Percentiles rank a stretch among this genome's conserved stretches.
Evolutionary conservation across 2,797 vertebrate genomes (phyloP).

Genomic region (Sebastes nivosus): DNA sequence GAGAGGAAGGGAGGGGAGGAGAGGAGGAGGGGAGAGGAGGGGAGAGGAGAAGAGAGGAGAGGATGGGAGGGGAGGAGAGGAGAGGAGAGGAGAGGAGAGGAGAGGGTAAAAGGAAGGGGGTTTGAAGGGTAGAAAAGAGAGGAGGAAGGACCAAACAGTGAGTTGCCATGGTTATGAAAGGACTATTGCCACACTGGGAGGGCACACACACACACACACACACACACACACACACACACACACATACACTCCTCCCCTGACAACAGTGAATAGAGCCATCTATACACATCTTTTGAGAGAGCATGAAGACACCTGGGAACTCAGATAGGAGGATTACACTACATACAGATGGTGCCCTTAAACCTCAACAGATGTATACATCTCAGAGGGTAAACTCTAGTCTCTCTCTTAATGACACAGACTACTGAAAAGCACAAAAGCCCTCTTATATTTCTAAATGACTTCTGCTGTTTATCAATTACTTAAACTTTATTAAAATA

Average conservation of each 20-base stretch:
- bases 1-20: slow-evolving; percentile 5
- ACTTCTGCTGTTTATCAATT: no score
- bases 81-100: not conserved
- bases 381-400: not conserved
- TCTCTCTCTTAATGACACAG: not conserved
- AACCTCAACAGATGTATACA: not conserved
- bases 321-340: slow-evolving; percentile 12
- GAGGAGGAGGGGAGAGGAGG: not conserved
- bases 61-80: no score
- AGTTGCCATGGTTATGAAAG: slow-evolving; percentile 99
- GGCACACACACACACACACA: slow-evolving; percentile 3
- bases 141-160: slow-evolving; percentile 85
- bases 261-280: slow-evolving; percentile 69
- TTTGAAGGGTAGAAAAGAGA: slow-evolving; percentile 23
- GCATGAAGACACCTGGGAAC: slow-evolving; percentile 53
- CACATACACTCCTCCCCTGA: slow-evolving; percentile 50
- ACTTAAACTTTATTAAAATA: no score
- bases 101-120: not conserved
- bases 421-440: not conserved
- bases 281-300: slow-evolving; percentile 64
- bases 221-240: slow-evolving; percentile 22
- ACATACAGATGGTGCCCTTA: not conserved
- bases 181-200: slow-evolving; percentile 89
- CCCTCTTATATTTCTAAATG: not conserved
- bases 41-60: not conserved